A percentile compares a stretch with the other conserved stretches of the same genome.
These are phyloP conservation scores for Eciton burchellii DNA, from an alignment of 1,140 invertebrate species.

Conservation along the genomic window DNA sequence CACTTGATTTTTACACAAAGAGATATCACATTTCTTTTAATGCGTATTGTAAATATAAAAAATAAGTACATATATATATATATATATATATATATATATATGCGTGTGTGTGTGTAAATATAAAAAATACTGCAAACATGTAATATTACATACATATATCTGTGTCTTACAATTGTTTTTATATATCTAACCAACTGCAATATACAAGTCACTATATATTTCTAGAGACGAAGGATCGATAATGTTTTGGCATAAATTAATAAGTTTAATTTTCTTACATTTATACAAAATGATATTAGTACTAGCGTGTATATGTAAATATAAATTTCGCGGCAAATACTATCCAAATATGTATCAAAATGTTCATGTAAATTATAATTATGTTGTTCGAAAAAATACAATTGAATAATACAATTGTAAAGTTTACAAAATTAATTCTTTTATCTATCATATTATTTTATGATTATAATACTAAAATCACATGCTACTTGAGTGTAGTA, in stretches of 20 bases:
- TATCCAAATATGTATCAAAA: no score
- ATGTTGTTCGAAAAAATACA: no score
- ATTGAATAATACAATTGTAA: conserved; percentile 7
- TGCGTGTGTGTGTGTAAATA: conserved; percentile 9
- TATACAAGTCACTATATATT: conserved; percentile 18
- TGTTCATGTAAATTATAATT: no score
- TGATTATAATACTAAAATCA: conserved; percentile 25
- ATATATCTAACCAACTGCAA: neutral
- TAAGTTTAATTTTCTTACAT: conserved; percentile 10
- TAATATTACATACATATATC: conserved; percentile 24
- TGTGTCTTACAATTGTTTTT: conserved; percentile 6
- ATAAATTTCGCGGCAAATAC: no score
- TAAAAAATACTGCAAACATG: conserved; percentile 41
- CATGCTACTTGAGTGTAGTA: conserved; percentile 44
- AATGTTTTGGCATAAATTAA: neutral
- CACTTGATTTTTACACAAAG: neutral
- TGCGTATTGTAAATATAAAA: no score
- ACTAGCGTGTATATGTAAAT: conserved; percentile 15
- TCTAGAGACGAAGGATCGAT: neutral
- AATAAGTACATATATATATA: no score
- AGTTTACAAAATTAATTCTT: conserved; percentile 50
- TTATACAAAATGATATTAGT: conserved; percentile 21
- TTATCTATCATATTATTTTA: conserved; percentile 43
- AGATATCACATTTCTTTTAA: no score
- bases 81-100: neutral